These are phyloP conservation scores for Tenebrosternarchus preto DNA, from an alignment of 2,113 vertebrate species.

Conservation along the genomic window DNA sequence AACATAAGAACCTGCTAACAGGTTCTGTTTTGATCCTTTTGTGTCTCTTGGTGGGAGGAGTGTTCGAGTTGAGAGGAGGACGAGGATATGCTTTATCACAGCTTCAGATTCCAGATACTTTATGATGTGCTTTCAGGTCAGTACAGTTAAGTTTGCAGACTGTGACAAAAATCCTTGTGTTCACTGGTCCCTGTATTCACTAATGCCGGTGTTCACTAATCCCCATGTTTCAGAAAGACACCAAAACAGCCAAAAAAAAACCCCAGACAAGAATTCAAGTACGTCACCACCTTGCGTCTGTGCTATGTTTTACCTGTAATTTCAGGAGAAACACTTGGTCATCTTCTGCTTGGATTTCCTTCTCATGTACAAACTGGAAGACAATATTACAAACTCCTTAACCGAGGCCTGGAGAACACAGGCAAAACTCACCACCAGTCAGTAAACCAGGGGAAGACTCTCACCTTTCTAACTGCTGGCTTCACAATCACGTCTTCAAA, in stretches of 20 bases:
- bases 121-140: no score
- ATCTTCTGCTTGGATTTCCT: constrained; percentile 96
- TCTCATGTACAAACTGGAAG: constrained; percentile 96
- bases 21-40: no score
- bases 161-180: no score
- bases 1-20: no score
- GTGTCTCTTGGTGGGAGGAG: no score
- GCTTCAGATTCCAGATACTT: no score
- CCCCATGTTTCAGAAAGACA: not conserved
- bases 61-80: no score
- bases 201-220: no score
- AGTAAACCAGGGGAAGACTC: not conserved
- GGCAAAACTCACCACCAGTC: not conserved
- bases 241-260: not conserved
- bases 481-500: constrained; percentile 96
- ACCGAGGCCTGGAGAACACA: not conserved
- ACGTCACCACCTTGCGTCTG: not conserved
- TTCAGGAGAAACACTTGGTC: constrained; percentile 98
- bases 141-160: no score
- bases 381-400: constrained; percentile 38
- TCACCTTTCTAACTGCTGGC: constrained; percentile 95
- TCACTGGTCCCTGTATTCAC: not conserved
- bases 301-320: constrained; percentile 81
- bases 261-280: not conserved
- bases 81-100: no score